Evolutionary conservation across 2,888 invertebrate species (phyloP), one percentile per base, ranked within the genome.

Genomic region (Tenthredo livida): DNA sequence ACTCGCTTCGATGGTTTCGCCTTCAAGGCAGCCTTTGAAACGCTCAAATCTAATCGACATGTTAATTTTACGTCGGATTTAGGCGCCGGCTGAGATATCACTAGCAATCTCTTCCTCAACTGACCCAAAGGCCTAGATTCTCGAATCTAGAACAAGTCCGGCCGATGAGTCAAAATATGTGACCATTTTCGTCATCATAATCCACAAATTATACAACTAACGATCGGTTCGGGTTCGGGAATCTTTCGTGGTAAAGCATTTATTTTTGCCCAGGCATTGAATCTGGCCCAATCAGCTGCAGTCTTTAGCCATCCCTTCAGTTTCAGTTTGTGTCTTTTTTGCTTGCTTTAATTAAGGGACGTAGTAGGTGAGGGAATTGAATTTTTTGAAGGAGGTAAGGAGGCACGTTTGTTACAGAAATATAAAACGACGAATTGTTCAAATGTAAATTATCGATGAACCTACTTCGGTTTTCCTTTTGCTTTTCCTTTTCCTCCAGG

Each of bases 201-300:
- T 17, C 5, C 10, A 29, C 6, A 33, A 54, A 54, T 54, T 47
- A 50, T 65, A 9, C 9, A 37, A 88, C 87, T 85, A 77, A 91
- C 91, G 73, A 90, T 87, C 2, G 89, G 87, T 67, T 89, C 89
- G 0, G 89, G 89, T 85, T 89, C 89, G 0, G 88, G 89, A n/a
- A 86, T 65, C 70, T 88, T 89, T 84, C 85, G 86, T 0, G 91
- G 91, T 37, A 80, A 84, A 5, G 90, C 90, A 25, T 90, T 91
- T 7, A 87, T 77, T 72, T 88, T 85, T 0, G 88, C 91, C 91
- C 91, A 91, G 21, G 87, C 88, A 70, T 91, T 82, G 80, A 91
- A 91, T 78, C 87, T 87, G 0, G 87, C 88, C 91, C 91, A 91
- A 80, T 91, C 91, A 0, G 88, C 89, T 9, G 90, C 87, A 0